Base-by-base conservation (phyloP, 1,140 invertebrate species). In the Drosophila ercepeae region DNA sequence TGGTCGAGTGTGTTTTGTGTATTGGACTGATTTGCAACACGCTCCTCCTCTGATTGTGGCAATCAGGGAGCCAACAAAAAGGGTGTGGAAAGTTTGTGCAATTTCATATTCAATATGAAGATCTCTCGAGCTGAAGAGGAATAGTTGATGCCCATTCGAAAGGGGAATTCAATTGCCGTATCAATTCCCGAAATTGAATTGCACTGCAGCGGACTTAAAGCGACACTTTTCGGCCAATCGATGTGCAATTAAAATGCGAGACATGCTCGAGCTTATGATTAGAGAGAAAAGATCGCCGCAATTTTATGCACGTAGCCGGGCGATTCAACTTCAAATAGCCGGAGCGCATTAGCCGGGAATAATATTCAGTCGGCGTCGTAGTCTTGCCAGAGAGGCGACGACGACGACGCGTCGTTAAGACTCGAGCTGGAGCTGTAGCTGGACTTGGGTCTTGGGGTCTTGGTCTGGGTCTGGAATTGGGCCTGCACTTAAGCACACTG, bases 401-500 rank as follows among this genome's bases (percentile, higher is more conserved):
- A 32, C 64, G 14, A 14, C 36, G 60, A 16, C 32, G 48, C 23
- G 19, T 49, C 46, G 46, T 49, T 49, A 49, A 49, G 14, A 42
- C 39, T 18, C 2, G 39, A 6, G 32, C 23, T 29, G 46, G 8
- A 25, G 2, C n/a, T 14, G 36, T 13, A 8, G 29, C 64, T 70
- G 53, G 36, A 34, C 6, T 7, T 25, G 46, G 29, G 13, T 13
- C 21, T 42, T 41, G 25, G 52, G 25, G 32, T 19, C 45, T 27
- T 51, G 27, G 32, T 16, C 29, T 46, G 65, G 46, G 41, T 27
- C 29, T 50, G 57, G 63, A 51, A 65, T 53, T 75, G 63, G 64
- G 55, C 52, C 53, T 67, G 75, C 75, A 79, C 79, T 86, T 83
- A 83, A 83, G 71, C 75, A 78, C 69, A 75, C 77, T 61, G 75